Conservation (phyloP, 2,888 invertebrate species). For the Amorpha juglandis region DNA sequence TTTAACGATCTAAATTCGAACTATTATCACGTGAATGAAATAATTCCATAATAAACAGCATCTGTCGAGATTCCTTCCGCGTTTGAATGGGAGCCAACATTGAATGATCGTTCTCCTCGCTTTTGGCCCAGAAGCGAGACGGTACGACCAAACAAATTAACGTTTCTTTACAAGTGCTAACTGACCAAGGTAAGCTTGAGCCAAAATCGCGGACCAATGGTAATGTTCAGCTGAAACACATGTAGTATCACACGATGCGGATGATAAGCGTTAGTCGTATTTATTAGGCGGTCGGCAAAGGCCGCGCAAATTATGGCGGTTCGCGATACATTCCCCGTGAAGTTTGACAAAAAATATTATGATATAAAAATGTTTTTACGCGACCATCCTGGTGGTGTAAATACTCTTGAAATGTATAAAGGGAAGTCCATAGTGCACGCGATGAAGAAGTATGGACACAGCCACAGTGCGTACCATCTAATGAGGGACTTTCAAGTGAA, state of each 20-base stretch:
- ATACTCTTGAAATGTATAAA: conserved; percentile 84
- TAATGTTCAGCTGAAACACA: conserved; percentile 35
- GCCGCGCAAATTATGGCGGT: conserved; percentile 31
- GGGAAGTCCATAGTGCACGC: conserved; percentile 81
- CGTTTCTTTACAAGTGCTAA: conserved; percentile 29
- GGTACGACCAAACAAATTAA: conserved; percentile 11
- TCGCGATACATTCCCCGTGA: conserved; percentile 59
- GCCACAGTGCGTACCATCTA: conserved; percentile 86
- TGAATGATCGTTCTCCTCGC: conserved; percentile 2
- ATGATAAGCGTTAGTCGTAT: conserved; percentile 35
- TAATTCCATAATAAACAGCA: conserved; percentile 16
- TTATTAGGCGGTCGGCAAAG: conserved; percentile 27
- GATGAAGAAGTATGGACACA: conserved; percentile 85
- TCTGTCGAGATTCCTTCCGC: conserved; percentile 9
- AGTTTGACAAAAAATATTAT: conserved; percentile 81
- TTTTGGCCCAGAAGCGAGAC: not conserved
- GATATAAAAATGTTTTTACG: conserved; percentile 87
- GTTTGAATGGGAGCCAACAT: conserved; percentile 15
- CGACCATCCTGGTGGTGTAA: conserved; percentile 90
- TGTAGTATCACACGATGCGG: conserved; percentile 35
- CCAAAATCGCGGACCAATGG: conserved; percentile 30
- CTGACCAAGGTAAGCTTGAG: conserved; percentile 31
- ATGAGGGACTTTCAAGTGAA: conserved; percentile 84
- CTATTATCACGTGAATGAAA: not conserved
- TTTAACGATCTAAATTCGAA: not conserved